These are phyloP conservation scores for Neria commutata DNA, from an alignment of 2,888 invertebrate species.

Conservation along the genomic window DNA sequence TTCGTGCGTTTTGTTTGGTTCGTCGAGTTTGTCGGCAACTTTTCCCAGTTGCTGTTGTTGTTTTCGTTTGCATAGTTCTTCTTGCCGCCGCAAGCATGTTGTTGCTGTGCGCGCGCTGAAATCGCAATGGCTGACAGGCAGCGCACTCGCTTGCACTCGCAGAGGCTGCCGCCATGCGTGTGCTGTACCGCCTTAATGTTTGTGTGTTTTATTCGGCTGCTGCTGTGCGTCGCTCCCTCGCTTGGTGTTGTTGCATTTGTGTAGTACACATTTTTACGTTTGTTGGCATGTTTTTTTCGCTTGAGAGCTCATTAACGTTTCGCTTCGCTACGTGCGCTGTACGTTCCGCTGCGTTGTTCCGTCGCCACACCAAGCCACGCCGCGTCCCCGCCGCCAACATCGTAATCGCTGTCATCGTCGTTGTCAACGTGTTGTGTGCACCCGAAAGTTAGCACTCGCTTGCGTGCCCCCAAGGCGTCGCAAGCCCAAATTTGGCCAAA, in stretches of 20 bases:
- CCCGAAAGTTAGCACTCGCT: too few relatives aligned
- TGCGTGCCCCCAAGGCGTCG: too few relatives aligned
- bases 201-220: constrained; percentile 26
- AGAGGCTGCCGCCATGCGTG: background rate
- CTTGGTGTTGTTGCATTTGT: background rate
- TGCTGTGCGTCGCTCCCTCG: constrained; percentile 27
- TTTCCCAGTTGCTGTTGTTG: too few relatives aligned
- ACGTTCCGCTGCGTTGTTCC: constrained; percentile 30
- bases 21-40: background rate
- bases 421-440: too few relatives aligned
- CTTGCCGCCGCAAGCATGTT: too few relatives aligned
- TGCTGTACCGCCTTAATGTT: background rate
- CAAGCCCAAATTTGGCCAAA: too few relatives aligned
- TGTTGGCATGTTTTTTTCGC: constrained; percentile 50
- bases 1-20: background rate
- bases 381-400: too few relatives aligned
- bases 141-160: background rate
- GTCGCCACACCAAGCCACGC: too few relatives aligned
- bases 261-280: constrained; percentile 27
- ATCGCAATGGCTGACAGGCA: too few relatives aligned
- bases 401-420: too few relatives aligned
- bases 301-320: constrained; percentile 59
- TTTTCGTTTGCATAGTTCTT: too few relatives aligned
- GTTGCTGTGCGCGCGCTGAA: too few relatives aligned
- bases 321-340: constrained; percentile 55